Percentiles rank a stretch among this genome's conserved stretches.
phyloP scores from a whole-genome alignment of 2,797 vertebrate species.

The Eospalax fontanierii region DNA sequence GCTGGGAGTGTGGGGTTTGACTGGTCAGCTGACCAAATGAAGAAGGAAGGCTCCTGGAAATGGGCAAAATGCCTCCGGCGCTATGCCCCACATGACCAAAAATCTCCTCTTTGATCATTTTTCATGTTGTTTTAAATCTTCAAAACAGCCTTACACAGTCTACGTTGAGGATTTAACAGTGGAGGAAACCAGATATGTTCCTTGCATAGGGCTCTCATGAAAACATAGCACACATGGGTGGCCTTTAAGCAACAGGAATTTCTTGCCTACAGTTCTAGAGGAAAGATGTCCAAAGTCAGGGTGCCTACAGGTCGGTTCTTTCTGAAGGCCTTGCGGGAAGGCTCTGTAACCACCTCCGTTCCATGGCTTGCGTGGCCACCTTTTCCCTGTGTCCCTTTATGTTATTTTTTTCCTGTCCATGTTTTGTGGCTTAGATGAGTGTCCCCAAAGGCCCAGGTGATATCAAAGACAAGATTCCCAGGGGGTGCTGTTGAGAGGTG shows the following conservation, averaged over 20 bases:
- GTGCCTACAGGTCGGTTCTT: background rate
- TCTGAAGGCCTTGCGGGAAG: background rate
- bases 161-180: conserved; percentile 27
- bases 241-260: background rate
- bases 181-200: background rate
- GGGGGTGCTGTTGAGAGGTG: background rate
- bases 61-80: background rate
- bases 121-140: background rate
- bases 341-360: background rate
- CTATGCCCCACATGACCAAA: background rate
- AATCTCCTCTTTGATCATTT: background rate
- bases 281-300: background rate
- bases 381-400: background rate
- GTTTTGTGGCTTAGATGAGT: background rate
- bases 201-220: background rate
- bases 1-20: background rate
- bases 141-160: background rate
- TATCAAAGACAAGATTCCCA: background rate
- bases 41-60: background rate
- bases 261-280: background rate
- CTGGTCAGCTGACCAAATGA: background rate
- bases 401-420: background rate
- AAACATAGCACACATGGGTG: background rate
- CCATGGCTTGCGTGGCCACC: background rate
- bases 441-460: background rate